Evolutionary conservation across 2,113 vertebrate species (phyloP), one percentile per base, ranked within the genome.

Genomic region (Xerus inauris): DNA sequence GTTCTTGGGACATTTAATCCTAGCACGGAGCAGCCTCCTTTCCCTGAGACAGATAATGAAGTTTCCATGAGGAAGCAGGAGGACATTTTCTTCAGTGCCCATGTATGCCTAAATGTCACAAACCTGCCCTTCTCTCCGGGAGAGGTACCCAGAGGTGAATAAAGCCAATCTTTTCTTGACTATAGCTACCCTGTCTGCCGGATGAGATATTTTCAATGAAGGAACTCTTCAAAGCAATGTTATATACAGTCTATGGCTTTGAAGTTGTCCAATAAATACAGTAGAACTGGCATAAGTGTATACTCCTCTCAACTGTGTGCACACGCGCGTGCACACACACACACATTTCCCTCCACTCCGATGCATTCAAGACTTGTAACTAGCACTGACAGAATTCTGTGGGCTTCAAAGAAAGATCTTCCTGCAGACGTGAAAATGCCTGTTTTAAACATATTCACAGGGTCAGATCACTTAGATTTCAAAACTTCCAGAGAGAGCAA

Each of bases 261-360:
- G 75, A 97, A 91, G 80, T 87, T 71, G 73, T 76, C 40, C 38
- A 92, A 49, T 85, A 87, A 87, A 71, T 64, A 67, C 64, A 91
- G 12, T n/a, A 81, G 80, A 94, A 62, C 76, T n/a, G 14, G n/a
- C 10, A 28, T 0, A 28, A 75, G 17, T 49, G 2, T 8, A 26
- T 20, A 20, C 13, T 7, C 30, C 8, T 89, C 40, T 93, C 65
- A 89, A 88, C 84, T 65, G 35, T 79, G n/a, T 22, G 30, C 16
- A 40, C 32, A 20, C n/a, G 26, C 22, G 38, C 14, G 30, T 35
- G 38, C 69, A 59, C 51, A 28, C 38, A 19, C 32, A 47, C 17
- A 22, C 22, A 79, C n/a, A 10, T 45, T 45, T 11, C 9, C 26
- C 59, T 62, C 59, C 24, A 62, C 59, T 24, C 2, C 4, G 2